These are phyloP conservation scores for Ascaphus truei DNA, from an alignment of 2,113 vertebrate species.

Conservation along the genomic window DNA sequence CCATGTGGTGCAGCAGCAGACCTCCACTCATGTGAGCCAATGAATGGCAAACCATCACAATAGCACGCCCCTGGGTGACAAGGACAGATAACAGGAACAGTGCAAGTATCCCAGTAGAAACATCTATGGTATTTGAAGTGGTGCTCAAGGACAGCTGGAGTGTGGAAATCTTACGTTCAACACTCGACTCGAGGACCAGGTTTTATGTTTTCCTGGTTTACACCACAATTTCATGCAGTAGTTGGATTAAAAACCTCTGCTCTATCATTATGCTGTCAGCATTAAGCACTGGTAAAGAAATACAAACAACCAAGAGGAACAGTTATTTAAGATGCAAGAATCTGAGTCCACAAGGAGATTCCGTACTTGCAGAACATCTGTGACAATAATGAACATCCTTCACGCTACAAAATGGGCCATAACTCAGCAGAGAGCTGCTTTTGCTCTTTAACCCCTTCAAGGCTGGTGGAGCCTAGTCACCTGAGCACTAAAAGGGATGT, in stretches of 20 bases:
- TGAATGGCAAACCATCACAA: too few relatives aligned
- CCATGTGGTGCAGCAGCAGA: too few relatives aligned
- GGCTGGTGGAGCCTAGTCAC: too few relatives aligned
- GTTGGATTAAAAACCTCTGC: background rate
- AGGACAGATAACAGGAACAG: background rate
- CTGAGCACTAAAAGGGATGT: too few relatives aligned
- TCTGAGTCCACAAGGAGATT: too few relatives aligned
- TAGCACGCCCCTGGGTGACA: background rate
- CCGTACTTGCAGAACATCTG: too few relatives aligned
- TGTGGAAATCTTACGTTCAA: background rate
- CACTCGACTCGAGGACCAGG: background rate
- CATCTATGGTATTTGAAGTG: background rate
- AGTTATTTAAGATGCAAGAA: too few relatives aligned
- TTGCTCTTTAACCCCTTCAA: too few relatives aligned
- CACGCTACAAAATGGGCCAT: too few relatives aligned
- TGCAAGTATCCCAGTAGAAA: background rate
- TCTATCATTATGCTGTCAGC: slow-evolving; percentile 12
- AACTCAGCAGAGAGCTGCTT: too few relatives aligned
- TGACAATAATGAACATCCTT: too few relatives aligned
- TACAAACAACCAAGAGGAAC: background rate
- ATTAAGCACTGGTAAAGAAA: background rate
- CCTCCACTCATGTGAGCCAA: too few relatives aligned
- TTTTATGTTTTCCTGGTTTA: background rate
- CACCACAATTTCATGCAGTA: background rate
- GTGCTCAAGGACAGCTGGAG: background rate